A percentile compares a stretch with the other conserved stretches of the same genome.
phyloP scores from a whole-genome alignment of 2,113 vertebrate genomes.

The Trogon surrucura region DNA sequence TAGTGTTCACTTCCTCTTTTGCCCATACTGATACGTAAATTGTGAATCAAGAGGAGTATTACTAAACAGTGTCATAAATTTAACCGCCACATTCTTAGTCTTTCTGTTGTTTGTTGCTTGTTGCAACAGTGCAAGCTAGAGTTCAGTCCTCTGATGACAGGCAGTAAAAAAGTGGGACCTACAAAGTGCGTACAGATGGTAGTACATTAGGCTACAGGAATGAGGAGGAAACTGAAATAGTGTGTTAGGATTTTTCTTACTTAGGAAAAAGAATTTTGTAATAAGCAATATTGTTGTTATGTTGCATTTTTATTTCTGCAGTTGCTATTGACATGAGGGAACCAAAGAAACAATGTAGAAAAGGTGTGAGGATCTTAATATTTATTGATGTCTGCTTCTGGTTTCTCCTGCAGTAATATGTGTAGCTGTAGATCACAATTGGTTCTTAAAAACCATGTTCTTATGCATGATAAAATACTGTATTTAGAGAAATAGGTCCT shows the following conservation, averaged over 20 bases:
- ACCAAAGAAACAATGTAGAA: accelerated
- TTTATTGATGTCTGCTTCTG: not conserved
- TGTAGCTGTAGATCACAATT: not conserved
- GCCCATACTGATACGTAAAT: not conserved
- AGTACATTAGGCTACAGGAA: not conserved
- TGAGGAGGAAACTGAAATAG: not conserved
- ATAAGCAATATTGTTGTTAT: not conserved
- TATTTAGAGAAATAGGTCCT: not conserved
- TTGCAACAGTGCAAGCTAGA: not conserved
- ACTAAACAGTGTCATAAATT: not conserved
- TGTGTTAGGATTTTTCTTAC: not conserved
- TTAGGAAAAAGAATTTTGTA: not conserved
- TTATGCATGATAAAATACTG: not conserved
- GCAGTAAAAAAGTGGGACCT: not conserved
- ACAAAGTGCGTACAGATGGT: not conserved
- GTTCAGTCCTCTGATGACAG: not conserved
- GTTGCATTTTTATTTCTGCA: not conserved
- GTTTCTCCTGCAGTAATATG: not conserved
- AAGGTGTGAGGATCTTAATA: not conserved
- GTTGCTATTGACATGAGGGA: not conserved
- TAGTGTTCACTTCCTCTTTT: not conserved
- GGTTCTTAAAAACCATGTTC: not conserved
- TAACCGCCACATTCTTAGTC: not conserved
- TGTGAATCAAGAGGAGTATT: not conserved
- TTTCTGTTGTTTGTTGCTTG: not conserved